Evolutionary conservation across 2,888 invertebrate genomes (phyloP), one percentile per base, ranked within the genome.

Genomic region (Lasioglossum leucozonium): DNA sequence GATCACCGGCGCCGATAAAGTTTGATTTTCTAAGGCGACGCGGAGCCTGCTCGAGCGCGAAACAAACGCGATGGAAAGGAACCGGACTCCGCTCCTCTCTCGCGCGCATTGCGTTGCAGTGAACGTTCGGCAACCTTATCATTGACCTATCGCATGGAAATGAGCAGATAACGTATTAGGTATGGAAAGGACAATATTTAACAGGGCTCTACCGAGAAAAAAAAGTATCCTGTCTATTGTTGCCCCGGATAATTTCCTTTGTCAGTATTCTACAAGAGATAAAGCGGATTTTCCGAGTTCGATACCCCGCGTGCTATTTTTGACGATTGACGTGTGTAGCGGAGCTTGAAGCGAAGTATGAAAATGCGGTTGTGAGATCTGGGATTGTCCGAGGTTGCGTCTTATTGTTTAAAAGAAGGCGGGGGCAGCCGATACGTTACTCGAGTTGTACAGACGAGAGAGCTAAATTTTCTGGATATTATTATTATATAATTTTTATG

Each of bases 1-100:
- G 90, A 91, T 91, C 77, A 75, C 69, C 51, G 34, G 16, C 51
- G 30, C 40, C 83, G 90, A 91, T 91, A 91, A 74, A 82, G 82
- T 80, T 81, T 75, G 85, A 90, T 90, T 90, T 91, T 90, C 86
- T 90, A 58, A 84, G 78, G 81, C 80, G 88, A 80, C 84, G 79
- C 72, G 55, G 40, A 18, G 81, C 67, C 84, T 91, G 84, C 82
- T 91, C 79, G 81, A 91, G 81, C 86, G 87, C 87, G 87, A 84
- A 88, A 82, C 87, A 80, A 88, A 86, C 76, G 85, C 76, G 79
- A 75, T 88, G 86, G 86, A 89, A 91, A 83, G 87, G 76, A 91
- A 88, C 87, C 88, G 88, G 90, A 88, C 71, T 72, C 65, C 40
- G 44, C 34, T 58, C 76, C 77, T 16, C 42, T 76, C 77, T 16